These are phyloP conservation scores for Philopedon plagiatum DNA, from an alignment of 2,888 invertebrate species.

Conservation along the genomic window DNA sequence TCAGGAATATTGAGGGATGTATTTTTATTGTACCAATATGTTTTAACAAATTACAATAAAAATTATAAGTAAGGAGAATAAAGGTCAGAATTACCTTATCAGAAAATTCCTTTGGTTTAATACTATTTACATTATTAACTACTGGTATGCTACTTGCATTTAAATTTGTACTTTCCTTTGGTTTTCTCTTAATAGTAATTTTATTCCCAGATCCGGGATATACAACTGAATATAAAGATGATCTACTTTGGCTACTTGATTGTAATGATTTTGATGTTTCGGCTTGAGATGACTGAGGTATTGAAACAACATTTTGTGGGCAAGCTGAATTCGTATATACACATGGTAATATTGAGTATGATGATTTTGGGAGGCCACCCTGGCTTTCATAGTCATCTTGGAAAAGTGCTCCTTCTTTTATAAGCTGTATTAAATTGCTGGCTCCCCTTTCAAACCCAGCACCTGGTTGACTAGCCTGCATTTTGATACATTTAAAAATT, in stretches of 20 bases:
- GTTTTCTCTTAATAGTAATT: constrained; percentile 86
- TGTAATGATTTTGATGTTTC: constrained; percentile 57
- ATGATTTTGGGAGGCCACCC: constrained; percentile 81
- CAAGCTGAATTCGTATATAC: constrained; percentile 76
- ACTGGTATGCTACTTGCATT: constrained; percentile 46
- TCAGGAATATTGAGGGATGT: not conserved
- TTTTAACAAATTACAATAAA: not conserved
- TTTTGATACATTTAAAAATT: constrained; percentile 74
- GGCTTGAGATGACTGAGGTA: constrained; percentile 46
- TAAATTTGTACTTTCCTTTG: constrained; percentile 60
- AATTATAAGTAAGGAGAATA: not conserved
- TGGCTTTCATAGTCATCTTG: constrained; percentile 82
- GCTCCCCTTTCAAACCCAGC: constrained; percentile 71
- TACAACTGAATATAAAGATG: constrained; percentile 83
- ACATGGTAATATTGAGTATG: constrained; percentile 82
- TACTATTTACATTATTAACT: constrained; percentile 51
- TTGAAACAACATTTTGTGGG: constrained; percentile 65
- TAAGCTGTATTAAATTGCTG: constrained; percentile 79
- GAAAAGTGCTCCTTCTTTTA: constrained; percentile 85
- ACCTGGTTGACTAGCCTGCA: constrained; percentile 72
- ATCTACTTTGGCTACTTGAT: constrained; percentile 68
- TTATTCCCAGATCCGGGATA: constrained; percentile 87
- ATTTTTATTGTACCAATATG: too few species aligned
- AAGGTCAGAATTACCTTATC: constrained; percentile 59
- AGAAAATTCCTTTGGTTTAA: constrained; percentile 56